Evolutionary conservation across 2,113 vertebrate species (phyloP).

Genomic region (Otolemur garnettii): DNA sequence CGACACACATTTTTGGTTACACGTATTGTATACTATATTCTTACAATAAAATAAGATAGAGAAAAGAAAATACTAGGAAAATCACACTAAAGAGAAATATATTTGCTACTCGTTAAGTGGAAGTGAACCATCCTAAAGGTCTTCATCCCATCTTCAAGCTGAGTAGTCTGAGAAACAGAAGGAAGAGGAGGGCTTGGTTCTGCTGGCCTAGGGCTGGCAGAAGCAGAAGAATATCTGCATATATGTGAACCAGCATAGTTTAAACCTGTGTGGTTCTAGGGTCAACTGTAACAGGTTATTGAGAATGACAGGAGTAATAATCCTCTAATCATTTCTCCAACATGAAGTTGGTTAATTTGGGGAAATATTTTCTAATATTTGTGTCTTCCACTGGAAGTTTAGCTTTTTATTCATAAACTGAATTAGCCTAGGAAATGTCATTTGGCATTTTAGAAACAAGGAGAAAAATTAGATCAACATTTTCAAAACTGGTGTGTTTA

Average conservation of each 20-base stretch:
- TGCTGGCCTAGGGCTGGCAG: not conserved
- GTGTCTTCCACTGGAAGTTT: not conserved
- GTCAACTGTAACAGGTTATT: not conserved
- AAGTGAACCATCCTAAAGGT: not conserved
- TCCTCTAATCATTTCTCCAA: not conserved
- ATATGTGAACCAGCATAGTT: not conserved
- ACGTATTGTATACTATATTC: not conserved
- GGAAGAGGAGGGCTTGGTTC: not conserved
- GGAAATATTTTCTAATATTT: not conserved
- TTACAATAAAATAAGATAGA: not conserved
- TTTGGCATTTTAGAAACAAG: slow-evolving; percentile 1
- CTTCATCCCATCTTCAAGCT: not conserved
- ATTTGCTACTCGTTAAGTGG: not conserved
- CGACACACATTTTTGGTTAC: not conserved
- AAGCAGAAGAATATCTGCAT: not conserved
- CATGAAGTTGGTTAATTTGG: not conserved
- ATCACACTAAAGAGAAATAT: not conserved
- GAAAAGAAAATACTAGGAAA: not conserved
- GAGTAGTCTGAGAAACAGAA: not conserved
- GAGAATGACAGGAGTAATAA: not conserved
- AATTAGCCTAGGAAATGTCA: not conserved
- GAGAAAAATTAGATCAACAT: not conserved
- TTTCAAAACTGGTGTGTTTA: not conserved
- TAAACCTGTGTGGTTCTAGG: not conserved
- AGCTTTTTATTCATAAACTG: not conserved